A percentile compares a stretch with the other conserved stretches of the same genome.
Evolutionary conservation across 2,113 vertebrate genomes (phyloP).

Genomic region (Morone saxatilis): DNA sequence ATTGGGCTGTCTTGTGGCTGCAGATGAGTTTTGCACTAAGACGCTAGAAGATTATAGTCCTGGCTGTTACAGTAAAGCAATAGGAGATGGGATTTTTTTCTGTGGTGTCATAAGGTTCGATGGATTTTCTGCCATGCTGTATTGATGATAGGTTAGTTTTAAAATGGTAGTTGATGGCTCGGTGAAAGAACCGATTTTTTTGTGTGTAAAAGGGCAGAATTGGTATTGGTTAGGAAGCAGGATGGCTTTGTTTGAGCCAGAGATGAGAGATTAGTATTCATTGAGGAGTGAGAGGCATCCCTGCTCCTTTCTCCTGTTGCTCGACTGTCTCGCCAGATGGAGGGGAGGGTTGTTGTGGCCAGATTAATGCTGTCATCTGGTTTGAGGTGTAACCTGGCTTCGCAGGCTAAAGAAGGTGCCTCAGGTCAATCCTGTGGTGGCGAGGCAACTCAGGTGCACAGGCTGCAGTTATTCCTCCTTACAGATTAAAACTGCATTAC

Average conservation of each 20-base stretch:
- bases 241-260: slow-evolving; percentile 12
- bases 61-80: slow-evolving; percentile 44
- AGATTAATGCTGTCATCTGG: slow-evolving; percentile 77
- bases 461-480: slow-evolving; percentile 29
- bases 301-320: slow-evolving; percentile 65
- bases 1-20: slow-evolving; percentile 50
- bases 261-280: slow-evolving; percentile 72
- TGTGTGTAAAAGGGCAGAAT: background rate
- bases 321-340: slow-evolving; percentile 71
- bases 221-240: slow-evolving; percentile 1
- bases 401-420: slow-evolving; percentile 66
- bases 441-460: slow-evolving; percentile 18
- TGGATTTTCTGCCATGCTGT: slow-evolving; percentile 43
- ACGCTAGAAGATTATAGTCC: slow-evolving; percentile 55
- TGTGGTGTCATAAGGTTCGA: slow-evolving; percentile 35
- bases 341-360: slow-evolving; percentile 61
- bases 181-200: slow-evolving; percentile 2
- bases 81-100: slow-evolving; percentile 43
- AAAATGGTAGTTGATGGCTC: slow-evolving; percentile 57
- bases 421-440: slow-evolving; percentile 62
- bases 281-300: slow-evolving; percentile 58
- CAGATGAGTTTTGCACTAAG: slow-evolving; percentile 68
- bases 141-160: slow-evolving; percentile 50
- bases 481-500: slow-evolving; percentile 57
- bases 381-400: slow-evolving; percentile 69